A percentile compares a stretch with the other conserved stretches of the same genome.
These are phyloP conservation scores for Excalfactoria chinensis DNA, from an alignment of 2,113 vertebrate genomes.

Conservation along the genomic window DNA sequence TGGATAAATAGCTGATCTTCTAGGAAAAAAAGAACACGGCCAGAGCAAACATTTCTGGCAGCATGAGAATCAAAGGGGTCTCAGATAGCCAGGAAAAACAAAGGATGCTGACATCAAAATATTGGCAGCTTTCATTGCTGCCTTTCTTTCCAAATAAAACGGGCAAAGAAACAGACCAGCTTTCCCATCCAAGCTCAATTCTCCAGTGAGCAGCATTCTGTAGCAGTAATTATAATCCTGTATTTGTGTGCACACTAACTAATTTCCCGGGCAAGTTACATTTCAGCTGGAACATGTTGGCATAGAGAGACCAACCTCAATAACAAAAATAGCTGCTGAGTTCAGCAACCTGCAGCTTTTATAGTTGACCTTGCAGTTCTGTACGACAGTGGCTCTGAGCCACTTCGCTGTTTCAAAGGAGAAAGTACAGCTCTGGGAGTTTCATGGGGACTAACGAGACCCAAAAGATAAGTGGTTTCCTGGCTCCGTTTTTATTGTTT, in stretches of 20 bases:
- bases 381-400: slow-evolving; percentile 47
- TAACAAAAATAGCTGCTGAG: slow-evolving; percentile 59
- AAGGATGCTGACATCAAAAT: slow-evolving; percentile 68
- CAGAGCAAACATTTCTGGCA: slow-evolving; percentile 58
- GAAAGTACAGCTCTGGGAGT: slow-evolving; percentile 27
- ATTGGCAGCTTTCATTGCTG: slow-evolving; percentile 54
- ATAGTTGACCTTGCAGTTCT: slow-evolving; percentile 54
- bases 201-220: slow-evolving; percentile 56
- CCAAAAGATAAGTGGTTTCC: slow-evolving; percentile 56
- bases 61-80: slow-evolving; percentile 45
- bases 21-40: neutral
- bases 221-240: slow-evolving; percentile 68
- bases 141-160: slow-evolving; percentile 68
- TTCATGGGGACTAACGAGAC: slow-evolving; percentile 24
- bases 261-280: slow-evolving; percentile 60
- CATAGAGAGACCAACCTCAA: slow-evolving; percentile 34
- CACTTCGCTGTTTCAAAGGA: slow-evolving; percentile 52
- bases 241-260: slow-evolving; percentile 58
- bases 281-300: slow-evolving; percentile 31
- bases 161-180: slow-evolving; percentile 38
- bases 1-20: slow-evolving; percentile 7
- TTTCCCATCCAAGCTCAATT: slow-evolving; percentile 49
- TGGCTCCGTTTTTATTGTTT: slow-evolving; percentile 26
- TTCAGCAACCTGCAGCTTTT: slow-evolving; percentile 58
- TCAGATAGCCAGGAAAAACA: slow-evolving; percentile 63